phyloP scores from a whole-genome alignment of 1,140 invertebrate species.

The Drosophila subobscura region DNA sequence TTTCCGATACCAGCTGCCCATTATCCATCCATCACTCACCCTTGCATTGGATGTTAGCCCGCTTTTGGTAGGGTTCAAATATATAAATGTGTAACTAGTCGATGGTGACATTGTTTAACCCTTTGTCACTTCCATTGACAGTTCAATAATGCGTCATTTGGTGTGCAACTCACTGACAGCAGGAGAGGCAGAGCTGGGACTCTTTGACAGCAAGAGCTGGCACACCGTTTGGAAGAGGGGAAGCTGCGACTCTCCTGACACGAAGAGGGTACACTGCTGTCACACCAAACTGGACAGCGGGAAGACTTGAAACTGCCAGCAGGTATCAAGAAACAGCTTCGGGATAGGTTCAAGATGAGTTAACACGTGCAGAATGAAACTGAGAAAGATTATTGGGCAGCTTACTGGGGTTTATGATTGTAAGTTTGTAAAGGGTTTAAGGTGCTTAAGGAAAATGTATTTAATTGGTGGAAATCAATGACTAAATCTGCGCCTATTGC shows the following conservation, averaged over 20 bases:
- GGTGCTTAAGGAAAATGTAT: background rate
- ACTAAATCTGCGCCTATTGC: no score
- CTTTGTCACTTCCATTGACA: conserved; percentile 80
- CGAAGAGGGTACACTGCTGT: conserved; percentile 26
- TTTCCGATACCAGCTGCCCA: background rate
- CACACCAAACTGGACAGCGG: conserved; percentile 45
- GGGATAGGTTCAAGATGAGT: conserved; percentile 15
- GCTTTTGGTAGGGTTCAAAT: conserved; percentile 2
- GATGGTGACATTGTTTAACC: conserved; percentile 74
- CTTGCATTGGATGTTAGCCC: background rate
- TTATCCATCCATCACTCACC: conserved; percentile 14
- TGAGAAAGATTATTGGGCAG: conserved; percentile 6
- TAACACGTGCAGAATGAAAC: conserved; percentile 1
- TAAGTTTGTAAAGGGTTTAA: no score
- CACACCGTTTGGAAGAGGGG: no score
- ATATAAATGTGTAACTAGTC: conserved; percentile 59
- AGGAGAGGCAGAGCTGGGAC: no score
- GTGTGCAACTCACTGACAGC: background rate
- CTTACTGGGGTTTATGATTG: background rate
- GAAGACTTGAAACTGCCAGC: conserved; percentile 26
- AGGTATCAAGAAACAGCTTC: conserved; percentile 22
- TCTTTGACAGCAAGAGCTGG: no score
- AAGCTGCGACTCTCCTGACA: conserved; percentile 9
- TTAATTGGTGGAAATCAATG: no score
- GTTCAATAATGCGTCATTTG: conserved; percentile 81